Evolutionary conservation across 2,797 vertebrate genomes (phyloP).

Genomic region (Crenichthys baileyi): DNA sequence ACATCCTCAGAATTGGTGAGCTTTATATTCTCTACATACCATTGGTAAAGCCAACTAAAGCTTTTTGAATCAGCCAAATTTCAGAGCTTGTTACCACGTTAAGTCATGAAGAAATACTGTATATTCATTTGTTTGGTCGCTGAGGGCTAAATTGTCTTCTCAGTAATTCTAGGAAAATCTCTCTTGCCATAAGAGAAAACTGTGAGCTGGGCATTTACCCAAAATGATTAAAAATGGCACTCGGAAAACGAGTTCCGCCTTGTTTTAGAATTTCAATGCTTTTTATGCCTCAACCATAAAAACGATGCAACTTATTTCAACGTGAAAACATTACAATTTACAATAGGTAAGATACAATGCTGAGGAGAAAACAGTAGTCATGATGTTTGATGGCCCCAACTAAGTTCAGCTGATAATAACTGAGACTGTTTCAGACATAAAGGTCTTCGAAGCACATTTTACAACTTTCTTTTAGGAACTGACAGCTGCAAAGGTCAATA

Average conservation of each 20-base stretch:
- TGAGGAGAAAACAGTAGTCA: neutral
- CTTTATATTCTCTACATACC: neutral
- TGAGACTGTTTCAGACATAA: slow-evolving; percentile 21
- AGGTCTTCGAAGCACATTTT: slow-evolving; percentile 43
- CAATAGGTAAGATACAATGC: neutral
- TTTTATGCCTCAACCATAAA: neutral
- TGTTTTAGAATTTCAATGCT: neutral
- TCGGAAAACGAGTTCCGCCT: neutral
- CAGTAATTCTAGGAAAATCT: neutral
- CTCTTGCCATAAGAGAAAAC: neutral
- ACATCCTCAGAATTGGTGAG: no score
- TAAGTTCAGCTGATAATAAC: slow-evolving; percentile 18
- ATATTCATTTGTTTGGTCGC: neutral
- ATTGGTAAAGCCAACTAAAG: neutral
- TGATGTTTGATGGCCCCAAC: slow-evolving; percentile 4
- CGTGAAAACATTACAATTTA: neutral
- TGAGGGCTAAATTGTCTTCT: neutral
- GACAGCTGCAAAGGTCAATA: slow-evolving; percentile 61
- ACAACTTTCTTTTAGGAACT: slow-evolving; percentile 45
- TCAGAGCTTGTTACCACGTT: neutral
- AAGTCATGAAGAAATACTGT: neutral
- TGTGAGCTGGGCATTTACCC: neutral
- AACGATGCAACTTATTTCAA: neutral
- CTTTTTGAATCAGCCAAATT: neutral
- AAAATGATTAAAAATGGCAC: neutral